Evolutionary conservation across 2,888 invertebrate genomes (phyloP), one percentile per base, ranked within the genome.

Genomic region (Lasioglossum pauxillum): DNA sequence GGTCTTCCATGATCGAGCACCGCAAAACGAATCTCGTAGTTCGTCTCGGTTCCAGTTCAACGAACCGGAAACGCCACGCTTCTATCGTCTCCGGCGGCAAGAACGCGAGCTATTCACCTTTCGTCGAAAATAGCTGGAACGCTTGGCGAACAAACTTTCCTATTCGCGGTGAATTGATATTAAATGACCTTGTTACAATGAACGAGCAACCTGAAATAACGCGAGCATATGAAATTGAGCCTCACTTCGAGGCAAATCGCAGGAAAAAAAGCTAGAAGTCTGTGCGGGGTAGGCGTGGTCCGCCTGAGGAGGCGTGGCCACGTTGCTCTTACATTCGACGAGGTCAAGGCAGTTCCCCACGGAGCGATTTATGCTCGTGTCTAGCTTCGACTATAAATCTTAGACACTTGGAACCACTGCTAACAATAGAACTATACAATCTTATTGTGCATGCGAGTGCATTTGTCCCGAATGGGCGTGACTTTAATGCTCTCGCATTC

Each of bases 21-120:
- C 57, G 64, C 73, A 57, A 75, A 84, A 72, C 41, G 80, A 75
- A 79, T 85, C 78, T 44, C 69, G 12, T 19, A 71, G 60, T 84
- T 44, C 41, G 69, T 71, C 69, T 80, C 64, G 35, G 80, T 85
- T 85, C 79, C 80, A 57, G 85, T 73, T 76, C 85, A 85, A 75
- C 80, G 85, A 85, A 85, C 85, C 80, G 85, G 80, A 85, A 85
- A 85, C 75, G 23, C 46, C 19, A 64, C 57, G 27, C 64, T 84
- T 73, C 38, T 73, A 84, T 73, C 79, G 71, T 78, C 79, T 75
- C 31, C 46, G 31, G 27, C 53, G 14, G 72, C 41, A 64, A 75
- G 75, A 75, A 72, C 75, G 64, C 64, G 38, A 27, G 14, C 74
- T 46, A 41, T 71, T 49, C 46, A 31, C 41, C 49, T 53, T 78